phyloP scores from a whole-genome alignment of 2,888 invertebrate genomes.

The Gari tellinella region DNA sequence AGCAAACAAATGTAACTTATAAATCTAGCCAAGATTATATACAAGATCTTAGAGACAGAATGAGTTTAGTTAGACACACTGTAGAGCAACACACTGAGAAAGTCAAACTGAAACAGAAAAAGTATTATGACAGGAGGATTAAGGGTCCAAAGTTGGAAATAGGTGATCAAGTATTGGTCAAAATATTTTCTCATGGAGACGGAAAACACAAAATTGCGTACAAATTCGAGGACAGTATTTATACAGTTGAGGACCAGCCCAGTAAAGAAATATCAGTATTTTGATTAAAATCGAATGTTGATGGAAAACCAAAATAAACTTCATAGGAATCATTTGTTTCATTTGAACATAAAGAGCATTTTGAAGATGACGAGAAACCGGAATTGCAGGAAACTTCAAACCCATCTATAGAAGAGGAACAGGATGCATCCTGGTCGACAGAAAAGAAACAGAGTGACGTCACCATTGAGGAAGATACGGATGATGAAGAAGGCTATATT shows the following conservation, averaged over 20 bases:
- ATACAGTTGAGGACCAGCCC: too few species aligned
- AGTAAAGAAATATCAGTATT: too few species aligned
- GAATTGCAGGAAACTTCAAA: too few species aligned
- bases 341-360: too few species aligned
- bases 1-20: slow-evolving; percentile 1
- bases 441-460: too few species aligned
- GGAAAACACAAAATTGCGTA: slow-evolving; percentile 7
- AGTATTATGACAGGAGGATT: background rate
- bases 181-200: too few species aligned
- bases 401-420: too few species aligned
- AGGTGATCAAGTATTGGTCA: slow-evolving; percentile 8
- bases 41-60: slow-evolving; percentile 8
- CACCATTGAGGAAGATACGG: too few species aligned
- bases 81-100: slow-evolving; percentile 5
- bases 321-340: slow-evolving; percentile 9
- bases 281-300: slow-evolving; percentile 5
- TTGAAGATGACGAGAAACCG: too few species aligned
- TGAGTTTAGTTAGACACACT: background rate
- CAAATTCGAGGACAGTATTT: slow-evolving; percentile 3
- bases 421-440: too few species aligned
- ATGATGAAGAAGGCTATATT: too few species aligned
- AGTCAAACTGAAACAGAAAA: background rate
- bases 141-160: background rate
- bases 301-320: slow-evolving; percentile 3
- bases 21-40: slow-evolving; percentile 23